Evolutionary conservation across 2,888 invertebrate species (phyloP), one percentile per base, ranked within the genome.

Genomic region (Gandaritis pyraliata): DNA sequence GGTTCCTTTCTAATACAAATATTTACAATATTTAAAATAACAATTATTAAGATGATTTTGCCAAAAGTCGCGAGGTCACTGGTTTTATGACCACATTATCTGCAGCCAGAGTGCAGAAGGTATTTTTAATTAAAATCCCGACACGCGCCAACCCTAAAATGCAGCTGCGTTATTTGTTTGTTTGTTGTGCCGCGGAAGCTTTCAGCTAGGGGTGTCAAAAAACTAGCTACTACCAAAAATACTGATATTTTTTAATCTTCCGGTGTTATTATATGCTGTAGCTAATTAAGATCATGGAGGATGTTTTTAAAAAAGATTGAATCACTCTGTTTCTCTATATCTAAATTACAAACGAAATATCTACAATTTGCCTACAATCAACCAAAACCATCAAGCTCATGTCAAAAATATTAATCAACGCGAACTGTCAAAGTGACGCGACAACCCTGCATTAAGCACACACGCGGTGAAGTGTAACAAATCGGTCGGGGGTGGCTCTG

Each of bases 81-180:
- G 39, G 39, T 54, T 62, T 63, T 64, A 61, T 61, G 60, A 68
- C 64, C 43, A 54, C 70, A 65, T 70, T 72, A 73, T 70, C 64
- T 62, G 64, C 64, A 67, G 36, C 50, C 50, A 23, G 36, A 54
- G 45, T 54, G 64, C 63, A 38, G 46, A 52, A 66, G 61, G 75
- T 73, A 72, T 75, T 71, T 80, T 76, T 81, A 80, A 81, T 81
- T 80, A 80, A 80, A 80, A 75, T 72, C 76, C 71, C 68, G 68
- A 55, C 69, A 64, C 66, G 68, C 62, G 68, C 58, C 65, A 70
- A 73, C 73, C 73, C 72, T 75, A 74, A 72, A 72, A 54, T 69
- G 76, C 81, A 81, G 81, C 81, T 80, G 80, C 51, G 73, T 62
- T 69, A 68, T 66, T 68, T 75, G 74, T 74, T 78, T 75, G 76